phyloP scores from a whole-genome alignment of 1,140 invertebrate species.

The Pristionchus pacificus region DNA sequence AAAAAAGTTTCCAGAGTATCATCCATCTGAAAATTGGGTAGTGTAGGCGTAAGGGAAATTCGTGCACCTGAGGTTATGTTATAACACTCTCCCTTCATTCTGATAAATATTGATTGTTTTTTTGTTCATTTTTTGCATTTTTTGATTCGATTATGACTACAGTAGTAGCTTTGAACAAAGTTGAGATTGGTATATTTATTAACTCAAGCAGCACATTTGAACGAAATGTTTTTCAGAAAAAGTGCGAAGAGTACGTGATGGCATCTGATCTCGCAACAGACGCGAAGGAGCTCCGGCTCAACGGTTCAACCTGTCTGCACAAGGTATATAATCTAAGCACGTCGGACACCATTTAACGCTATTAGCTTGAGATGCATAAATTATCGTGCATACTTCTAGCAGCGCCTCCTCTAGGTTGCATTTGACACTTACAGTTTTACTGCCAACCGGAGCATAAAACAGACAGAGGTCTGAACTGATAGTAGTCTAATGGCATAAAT shows the following conservation, averaged over 20 bases:
- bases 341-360: no score
- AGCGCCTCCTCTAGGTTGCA: no score
- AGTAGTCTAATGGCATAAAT: no score
- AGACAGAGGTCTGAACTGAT: no score
- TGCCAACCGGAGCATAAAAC: no score
- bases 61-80: neutral
- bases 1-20: no score
- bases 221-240: slow-evolving; percentile 21
- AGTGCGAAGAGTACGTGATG: slow-evolving; percentile 19
- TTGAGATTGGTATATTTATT: no score
- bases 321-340: slow-evolving; percentile 17
- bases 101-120: neutral
- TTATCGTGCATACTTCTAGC: no score
- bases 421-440: no score
- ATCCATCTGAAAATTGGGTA: no score
- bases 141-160: slow-evolving; percentile 8
- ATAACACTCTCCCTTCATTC: neutral
- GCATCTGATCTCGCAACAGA: slow-evolving; percentile 7
- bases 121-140: neutral
- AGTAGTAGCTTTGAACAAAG: neutral
- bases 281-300: slow-evolving; percentile 9
- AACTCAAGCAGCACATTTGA: neutral
- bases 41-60: neutral
- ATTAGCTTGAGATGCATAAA: no score
- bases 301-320: slow-evolving; percentile 21